phyloP scores from a whole-genome alignment of 1,140 invertebrate species.

The Pectinophora gossypiella region DNA sequence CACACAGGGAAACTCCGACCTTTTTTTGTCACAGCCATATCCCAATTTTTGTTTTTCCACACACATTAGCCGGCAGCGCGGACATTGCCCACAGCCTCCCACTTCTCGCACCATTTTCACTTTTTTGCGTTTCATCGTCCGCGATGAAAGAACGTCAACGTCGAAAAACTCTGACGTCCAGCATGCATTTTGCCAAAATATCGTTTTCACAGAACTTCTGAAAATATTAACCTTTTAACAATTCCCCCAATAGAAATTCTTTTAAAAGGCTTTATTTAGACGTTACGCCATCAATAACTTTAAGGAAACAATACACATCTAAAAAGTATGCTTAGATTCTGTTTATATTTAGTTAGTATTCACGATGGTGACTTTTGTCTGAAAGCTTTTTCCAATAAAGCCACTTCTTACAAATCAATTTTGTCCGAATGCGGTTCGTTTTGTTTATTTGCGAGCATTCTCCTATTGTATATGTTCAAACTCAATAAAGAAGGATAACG shows the following conservation, averaged over 20 bases:
- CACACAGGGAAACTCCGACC: too few relatives aligned
- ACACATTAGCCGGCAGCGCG: constrained; percentile 15
- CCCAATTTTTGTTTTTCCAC: constrained; percentile 13
- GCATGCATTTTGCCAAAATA: too few relatives aligned
- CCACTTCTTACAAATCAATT: background rate
- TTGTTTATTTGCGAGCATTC: background rate
- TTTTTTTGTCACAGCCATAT: background rate
- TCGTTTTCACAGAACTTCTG: too few relatives aligned
- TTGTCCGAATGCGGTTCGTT: background rate
- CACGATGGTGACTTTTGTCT: background rate
- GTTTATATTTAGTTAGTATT: background rate
- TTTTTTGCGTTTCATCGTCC: constrained; percentile 2
- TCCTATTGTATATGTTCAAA: background rate
- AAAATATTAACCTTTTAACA: too few relatives aligned
- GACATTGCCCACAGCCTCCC: constrained; percentile 11
- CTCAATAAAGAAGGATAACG: constrained; percentile 17
- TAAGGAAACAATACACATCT: too few relatives aligned
- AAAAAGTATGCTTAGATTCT: background rate
- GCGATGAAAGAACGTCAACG: constrained; percentile 18
- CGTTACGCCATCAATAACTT: too few relatives aligned
- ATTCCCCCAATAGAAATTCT: too few relatives aligned
- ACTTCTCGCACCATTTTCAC: constrained; percentile 10
- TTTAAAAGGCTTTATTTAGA: too few relatives aligned
- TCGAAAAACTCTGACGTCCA: constrained; percentile 7
- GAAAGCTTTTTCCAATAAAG: constrained; percentile 2